Conservation (phyloP, 1,140 invertebrate genomes). For the Zaprionus capensis region DNA sequence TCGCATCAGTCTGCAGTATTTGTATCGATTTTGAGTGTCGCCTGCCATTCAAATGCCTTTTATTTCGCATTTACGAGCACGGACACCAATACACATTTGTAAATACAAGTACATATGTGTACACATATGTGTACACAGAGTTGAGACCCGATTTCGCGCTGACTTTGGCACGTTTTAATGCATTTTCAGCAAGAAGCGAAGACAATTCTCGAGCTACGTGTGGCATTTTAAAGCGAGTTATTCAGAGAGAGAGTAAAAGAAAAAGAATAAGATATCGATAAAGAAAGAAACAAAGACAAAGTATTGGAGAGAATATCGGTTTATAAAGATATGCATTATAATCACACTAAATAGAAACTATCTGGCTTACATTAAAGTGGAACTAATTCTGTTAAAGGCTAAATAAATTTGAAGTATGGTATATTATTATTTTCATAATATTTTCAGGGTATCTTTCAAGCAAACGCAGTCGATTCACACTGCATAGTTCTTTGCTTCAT, state of each 20-base stretch:
- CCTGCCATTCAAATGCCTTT: constrained; percentile 80
- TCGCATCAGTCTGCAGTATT: constrained; percentile 23
- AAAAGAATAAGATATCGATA: neutral
- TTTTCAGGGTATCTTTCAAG: no score
- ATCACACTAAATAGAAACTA: neutral
- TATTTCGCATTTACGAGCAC: constrained; percentile 75
- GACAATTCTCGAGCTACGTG: constrained; percentile 4
- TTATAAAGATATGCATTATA: neutral
- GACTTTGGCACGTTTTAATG: constrained; percentile 75
- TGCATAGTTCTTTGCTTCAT: constrained; percentile 43
- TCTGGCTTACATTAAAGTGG: no score
- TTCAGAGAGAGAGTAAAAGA: neutral
- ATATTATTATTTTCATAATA: no score
- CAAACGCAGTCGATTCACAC: neutral
- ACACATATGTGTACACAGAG: neutral
- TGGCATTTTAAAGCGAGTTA: neutral
- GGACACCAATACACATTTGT: neutral
- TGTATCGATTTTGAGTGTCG: constrained; percentile 82
- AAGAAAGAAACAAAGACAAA: neutral
- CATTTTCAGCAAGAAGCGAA: constrained; percentile 39
- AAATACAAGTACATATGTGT: neutral
- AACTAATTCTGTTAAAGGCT: neutral
- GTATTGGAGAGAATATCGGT: neutral
- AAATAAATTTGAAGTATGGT: no score
- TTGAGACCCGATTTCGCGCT: constrained; percentile 21